phyloP scores from a whole-genome alignment of 2,113 vertebrate species.

The Ochotona princeps region DNA sequence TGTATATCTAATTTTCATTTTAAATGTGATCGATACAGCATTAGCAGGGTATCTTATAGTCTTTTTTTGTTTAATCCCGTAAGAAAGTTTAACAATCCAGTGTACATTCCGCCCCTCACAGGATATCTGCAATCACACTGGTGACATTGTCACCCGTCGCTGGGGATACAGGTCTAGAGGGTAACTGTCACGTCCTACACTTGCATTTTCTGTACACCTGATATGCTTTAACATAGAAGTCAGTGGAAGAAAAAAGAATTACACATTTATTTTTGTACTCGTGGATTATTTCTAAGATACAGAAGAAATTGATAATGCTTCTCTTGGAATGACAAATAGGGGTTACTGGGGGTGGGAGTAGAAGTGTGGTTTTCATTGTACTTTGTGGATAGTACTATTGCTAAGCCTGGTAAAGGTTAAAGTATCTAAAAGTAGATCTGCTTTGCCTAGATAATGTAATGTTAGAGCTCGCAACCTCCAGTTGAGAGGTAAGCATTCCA shows the following conservation, averaged over 20 bases:
- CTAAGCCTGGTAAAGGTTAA: not conserved
- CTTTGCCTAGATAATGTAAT: not conserved
- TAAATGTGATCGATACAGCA: not conserved
- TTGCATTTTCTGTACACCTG: not conserved
- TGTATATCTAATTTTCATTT: not conserved
- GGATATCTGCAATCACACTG: not conserved
- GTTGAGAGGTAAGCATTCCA: not conserved
- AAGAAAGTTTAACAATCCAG: not conserved
- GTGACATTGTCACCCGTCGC: not conserved
- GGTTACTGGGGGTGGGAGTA: not conserved
- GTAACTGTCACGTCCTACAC: not conserved
- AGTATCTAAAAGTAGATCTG: not conserved
- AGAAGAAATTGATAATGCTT: not conserved
- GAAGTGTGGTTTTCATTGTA: not conserved
- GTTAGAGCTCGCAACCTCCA: not conserved
- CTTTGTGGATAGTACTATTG: not conserved
- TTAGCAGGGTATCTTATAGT: not conserved
- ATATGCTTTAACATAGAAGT: slow-evolving; percentile 4
- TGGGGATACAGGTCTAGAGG: not conserved
- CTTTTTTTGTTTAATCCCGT: not conserved
- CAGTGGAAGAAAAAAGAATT: not conserved
- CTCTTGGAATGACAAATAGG: not conserved
- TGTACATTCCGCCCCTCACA: not conserved
- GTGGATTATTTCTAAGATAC: not conserved
- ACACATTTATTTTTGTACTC: not conserved